These are phyloP conservation scores for Lates japonicus DNA, from an alignment of 2,797 vertebrate genomes.

Conservation along the genomic window DNA sequence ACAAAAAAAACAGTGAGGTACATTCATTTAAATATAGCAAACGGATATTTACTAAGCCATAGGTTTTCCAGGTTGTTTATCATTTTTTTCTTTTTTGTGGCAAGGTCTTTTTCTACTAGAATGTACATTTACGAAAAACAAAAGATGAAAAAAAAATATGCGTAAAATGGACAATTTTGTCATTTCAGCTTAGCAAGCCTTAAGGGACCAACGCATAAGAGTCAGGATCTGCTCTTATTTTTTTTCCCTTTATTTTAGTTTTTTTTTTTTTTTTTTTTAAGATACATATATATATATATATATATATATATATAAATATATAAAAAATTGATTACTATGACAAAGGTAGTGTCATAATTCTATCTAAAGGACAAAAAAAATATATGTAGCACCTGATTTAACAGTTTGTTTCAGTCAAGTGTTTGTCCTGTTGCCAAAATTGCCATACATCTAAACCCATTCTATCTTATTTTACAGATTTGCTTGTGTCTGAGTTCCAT, in stretches of 20 bases:
- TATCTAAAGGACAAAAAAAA: slow-evolving; percentile 64
- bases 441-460: slow-evolving; percentile 71
- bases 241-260: slow-evolving; percentile 38
- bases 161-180: slow-evolving; percentile 58
- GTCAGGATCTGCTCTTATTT: slow-evolving; percentile 70
- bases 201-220: slow-evolving; percentile 86
- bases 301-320: slow-evolving; percentile 29
- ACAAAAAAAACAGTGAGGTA: slow-evolving; percentile 68
- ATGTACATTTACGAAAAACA: slow-evolving; percentile 78
- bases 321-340: slow-evolving; percentile 56
- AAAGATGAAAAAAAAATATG: slow-evolving; percentile 48
- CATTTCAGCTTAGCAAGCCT: slow-evolving; percentile 84
- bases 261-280: background rate
- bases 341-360: slow-evolving; percentile 66
- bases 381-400: slow-evolving; percentile 81
- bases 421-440: slow-evolving; percentile 59
- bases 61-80: slow-evolving; percentile 78
- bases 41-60: slow-evolving; percentile 87
- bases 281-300: slow-evolving; percentile 19
- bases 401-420: slow-evolving; percentile 58
- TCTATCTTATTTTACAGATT: slow-evolving; percentile 7
- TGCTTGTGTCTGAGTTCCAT: background rate
- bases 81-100: slow-evolving; percentile 59
- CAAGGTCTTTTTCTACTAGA: slow-evolving; percentile 82
- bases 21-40: slow-evolving; percentile 84